These are phyloP conservation scores for Antigone vipio DNA, from an alignment of 2,113 vertebrate genomes.

Conservation along the genomic window DNA sequence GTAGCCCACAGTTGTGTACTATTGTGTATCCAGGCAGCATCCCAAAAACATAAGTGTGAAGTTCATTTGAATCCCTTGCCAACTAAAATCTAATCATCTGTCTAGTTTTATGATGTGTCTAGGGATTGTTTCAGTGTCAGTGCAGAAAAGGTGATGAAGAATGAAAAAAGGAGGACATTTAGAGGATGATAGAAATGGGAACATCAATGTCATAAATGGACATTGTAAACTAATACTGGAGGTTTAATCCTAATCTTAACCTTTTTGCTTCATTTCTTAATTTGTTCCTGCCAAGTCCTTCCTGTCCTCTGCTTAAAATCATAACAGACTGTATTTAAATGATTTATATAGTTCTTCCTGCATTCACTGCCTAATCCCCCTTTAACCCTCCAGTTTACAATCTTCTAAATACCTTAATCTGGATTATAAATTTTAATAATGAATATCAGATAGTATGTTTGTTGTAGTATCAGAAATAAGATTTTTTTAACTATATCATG, in stretches of 20 bases:
- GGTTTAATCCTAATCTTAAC: slow-evolving; percentile 1
- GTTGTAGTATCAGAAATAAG: not conserved
- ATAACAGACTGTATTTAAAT: not conserved
- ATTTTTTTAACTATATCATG: not conserved
- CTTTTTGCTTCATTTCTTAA: not conserved
- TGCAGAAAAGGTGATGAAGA: not conserved
- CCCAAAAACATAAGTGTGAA: slow-evolving; percentile 11
- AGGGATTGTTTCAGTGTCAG: slow-evolving; percentile 27
- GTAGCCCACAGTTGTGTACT: not conserved
- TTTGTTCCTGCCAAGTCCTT: slow-evolving; percentile 8
- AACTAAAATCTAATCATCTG: slow-evolving; percentile 49
- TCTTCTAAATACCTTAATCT: slow-evolving; percentile 34
- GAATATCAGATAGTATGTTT: not conserved
- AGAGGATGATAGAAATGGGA: not conserved
- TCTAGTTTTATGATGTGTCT: slow-evolving; percentile 35
- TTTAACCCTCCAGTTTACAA: not conserved
- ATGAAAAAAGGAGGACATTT: not conserved
- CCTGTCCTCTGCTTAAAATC: not conserved
- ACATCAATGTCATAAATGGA: not conserved
- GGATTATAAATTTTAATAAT: slow-evolving; percentile 4
- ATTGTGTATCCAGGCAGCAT: slow-evolving; percentile 41
- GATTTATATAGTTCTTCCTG: not conserved
- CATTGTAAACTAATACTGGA: not conserved
- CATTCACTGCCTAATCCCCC: not conserved
- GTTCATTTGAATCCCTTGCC: slow-evolving; percentile 30